A percentile compares a stretch with the other conserved stretches of the same genome.
These are phyloP conservation scores for Circaetus cinerascens DNA, from an alignment of 2,113 vertebrate genomes.

Conservation along the genomic window DNA sequence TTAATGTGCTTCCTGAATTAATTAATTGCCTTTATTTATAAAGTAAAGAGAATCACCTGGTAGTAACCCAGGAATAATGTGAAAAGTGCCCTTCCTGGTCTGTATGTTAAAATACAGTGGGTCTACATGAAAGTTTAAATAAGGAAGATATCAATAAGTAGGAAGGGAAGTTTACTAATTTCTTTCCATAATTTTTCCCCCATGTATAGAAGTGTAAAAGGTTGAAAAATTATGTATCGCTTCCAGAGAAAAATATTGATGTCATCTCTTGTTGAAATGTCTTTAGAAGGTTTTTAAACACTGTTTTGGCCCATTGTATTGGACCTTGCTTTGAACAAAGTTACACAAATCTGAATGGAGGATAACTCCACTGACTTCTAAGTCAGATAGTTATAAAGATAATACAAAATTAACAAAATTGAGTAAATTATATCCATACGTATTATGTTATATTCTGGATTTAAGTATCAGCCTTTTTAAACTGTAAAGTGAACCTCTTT, in stretches of 20 bases:
- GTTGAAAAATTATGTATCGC: neutral
- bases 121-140: neutral
- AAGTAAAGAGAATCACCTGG: neutral
- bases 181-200: neutral
- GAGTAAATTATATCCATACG: accelerated
- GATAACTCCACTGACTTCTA: neutral
- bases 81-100: neutral
- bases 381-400: neutral
- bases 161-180: neutral
- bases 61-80: neutral
- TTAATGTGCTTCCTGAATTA: neutral
- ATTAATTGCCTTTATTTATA: neutral
- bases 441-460: neutral
- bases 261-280: neutral
- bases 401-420: neutral
- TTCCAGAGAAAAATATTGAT: neutral
- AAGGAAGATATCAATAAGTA: neutral
- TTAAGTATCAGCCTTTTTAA: neutral
- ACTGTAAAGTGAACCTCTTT: neutral
- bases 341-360: neutral
- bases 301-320: neutral
- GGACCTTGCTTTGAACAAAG: neutral
- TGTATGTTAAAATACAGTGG: neutral
- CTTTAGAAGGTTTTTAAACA: neutral
- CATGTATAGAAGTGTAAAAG: neutral